Evolutionary conservation across 1,140 invertebrate genomes (phyloP), one percentile per base, ranked within the genome.

Genomic region (Papilio polyxenes): DNA sequence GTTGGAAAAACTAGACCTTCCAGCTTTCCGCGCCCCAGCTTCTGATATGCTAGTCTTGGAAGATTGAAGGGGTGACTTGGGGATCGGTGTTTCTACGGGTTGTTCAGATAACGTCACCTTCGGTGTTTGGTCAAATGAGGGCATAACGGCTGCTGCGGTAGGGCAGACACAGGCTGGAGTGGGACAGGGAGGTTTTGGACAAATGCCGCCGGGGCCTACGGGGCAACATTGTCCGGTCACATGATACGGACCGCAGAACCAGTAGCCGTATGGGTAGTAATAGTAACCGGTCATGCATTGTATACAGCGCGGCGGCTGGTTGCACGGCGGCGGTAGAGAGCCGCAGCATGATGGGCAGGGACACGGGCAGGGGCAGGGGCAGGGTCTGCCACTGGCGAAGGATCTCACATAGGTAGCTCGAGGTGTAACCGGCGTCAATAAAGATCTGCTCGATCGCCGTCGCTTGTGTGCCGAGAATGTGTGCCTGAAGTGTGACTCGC

Each of bases 201-300:
- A 87, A 20, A 86, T 79, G 53, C 84, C 79, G 65, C 85, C 77
- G 17, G 84, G 65, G 20, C 85, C 86, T 3, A 86, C 86, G 5
- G 89, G 88, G 9, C 75, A 74, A 78, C 92, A 90, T 0, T 84
- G 85, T 1, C 89, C 91, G 0, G 82, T 72, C 0, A 91, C 91
- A 53, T 93, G 91, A 82, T 93, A 94, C 7, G 92, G 92, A 0
- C 92, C 92, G 76, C 92, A 93, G 80, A 92, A 94, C 92, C 92
- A 94, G 7, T 86, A 90, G 9, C 92, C 92, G 51, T 94, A 93
- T 0, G 92, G 92, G 44, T 94, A 94, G 80, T 94, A 94, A 65
- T 93, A 94, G 82, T 94, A 94, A 0, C 92, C 92, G 0, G 91
- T 92, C 89, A 94, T 94, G 81, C 92, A 94, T 81, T 93, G 92